These are phyloP conservation scores for Drosophila repleta DNA, from an alignment of 1,140 invertebrate genomes.

Conservation along the genomic window DNA sequence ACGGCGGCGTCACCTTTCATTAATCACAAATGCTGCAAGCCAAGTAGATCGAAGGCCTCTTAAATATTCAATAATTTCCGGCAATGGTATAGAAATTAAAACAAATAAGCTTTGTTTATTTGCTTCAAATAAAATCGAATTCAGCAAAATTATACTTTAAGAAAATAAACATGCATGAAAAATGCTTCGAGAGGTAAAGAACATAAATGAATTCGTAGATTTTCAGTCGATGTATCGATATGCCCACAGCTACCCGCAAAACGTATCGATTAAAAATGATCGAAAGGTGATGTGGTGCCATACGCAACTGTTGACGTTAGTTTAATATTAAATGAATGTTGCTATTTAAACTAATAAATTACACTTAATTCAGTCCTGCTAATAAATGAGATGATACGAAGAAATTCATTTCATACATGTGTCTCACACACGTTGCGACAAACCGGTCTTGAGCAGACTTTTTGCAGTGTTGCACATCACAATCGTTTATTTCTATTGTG, in stretches of 20 bases:
- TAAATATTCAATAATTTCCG: constrained; percentile 1
- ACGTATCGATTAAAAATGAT: neutral
- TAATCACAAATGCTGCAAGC: constrained; percentile 17
- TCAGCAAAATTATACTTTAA: constrained; percentile 59
- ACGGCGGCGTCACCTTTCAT: constrained; percentile 58
- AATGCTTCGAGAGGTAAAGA: constrained; percentile 44
- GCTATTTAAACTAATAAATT: neutral
- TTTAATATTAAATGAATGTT: neutral
- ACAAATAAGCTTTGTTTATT: constrained; percentile 30
- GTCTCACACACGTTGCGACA: constrained; percentile 19
- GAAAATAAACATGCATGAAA: constrained; percentile 62
- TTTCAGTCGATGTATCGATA: constrained; percentile 14
- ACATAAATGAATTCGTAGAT: constrained; percentile 32
- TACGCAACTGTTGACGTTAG: neutral
- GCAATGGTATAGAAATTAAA: neutral
- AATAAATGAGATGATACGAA: neutral
- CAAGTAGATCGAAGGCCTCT: neutral
- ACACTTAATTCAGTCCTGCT: neutral
- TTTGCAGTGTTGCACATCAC: constrained; percentile 32
- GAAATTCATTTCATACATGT: neutral
- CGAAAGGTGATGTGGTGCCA: neutral
- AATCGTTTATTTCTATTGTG: constrained; percentile 27
- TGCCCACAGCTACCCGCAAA: neutral
- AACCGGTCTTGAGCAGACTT: constrained; percentile 9
- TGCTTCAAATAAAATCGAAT: constrained; percentile 54